phyloP scores from a whole-genome alignment of 2,113 vertebrate genomes.

The Indri indri region DNA sequence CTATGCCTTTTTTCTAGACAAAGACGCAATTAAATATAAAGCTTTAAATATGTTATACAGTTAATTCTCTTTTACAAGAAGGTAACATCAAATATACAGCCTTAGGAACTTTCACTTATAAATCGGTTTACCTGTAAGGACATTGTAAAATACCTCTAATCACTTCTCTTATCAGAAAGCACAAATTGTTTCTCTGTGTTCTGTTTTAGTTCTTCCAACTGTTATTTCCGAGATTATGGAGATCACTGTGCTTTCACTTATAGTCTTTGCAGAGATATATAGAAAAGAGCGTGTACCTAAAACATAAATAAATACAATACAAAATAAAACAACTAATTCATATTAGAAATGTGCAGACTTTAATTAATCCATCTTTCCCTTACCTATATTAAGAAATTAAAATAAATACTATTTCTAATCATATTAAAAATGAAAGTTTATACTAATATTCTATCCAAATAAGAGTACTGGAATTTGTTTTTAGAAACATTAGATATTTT shows the following conservation, averaged over 20 bases:
- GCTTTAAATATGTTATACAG: neutral
- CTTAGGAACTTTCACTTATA: neutral
- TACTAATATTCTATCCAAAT: neutral
- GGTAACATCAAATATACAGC: neutral
- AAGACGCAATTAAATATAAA: neutral
- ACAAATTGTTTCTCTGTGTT: neutral
- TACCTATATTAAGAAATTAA: neutral
- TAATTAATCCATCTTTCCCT: neutral
- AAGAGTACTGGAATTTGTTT: neutral
- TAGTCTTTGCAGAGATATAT: neutral
- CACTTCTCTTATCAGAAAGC: neutral
- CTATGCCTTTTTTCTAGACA: conserved; percentile 47
- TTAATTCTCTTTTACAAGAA: neutral
- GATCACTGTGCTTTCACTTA: neutral
- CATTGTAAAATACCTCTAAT: neutral
- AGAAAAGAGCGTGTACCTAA: neutral
- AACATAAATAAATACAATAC: neutral
- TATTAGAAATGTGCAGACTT: neutral
- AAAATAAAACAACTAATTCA: neutral
- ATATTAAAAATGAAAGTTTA: neutral
- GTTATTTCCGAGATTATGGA: neutral
- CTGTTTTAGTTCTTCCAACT: neutral
- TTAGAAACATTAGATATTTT: neutral
- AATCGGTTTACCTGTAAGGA: neutral
- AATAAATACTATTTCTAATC: neutral